Evolutionary conservation across 2,888 invertebrate genomes (phyloP).

Genomic region (Tethea ocularis): DNA sequence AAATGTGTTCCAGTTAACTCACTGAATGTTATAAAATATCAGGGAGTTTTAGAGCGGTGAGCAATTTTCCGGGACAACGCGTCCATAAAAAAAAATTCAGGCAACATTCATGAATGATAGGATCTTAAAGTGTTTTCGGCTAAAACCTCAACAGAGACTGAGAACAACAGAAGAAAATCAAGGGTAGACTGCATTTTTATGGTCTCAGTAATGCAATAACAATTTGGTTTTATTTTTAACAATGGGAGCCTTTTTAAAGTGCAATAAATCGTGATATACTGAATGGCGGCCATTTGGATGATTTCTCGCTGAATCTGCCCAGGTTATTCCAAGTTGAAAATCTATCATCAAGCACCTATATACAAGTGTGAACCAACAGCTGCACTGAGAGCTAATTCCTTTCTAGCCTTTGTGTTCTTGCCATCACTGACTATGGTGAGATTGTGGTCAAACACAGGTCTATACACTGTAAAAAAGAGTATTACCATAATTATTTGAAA

Average conservation of each 20-base stretch:
- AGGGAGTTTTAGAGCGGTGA: constrained; percentile 8
- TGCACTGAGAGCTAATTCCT: no score
- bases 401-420: no score
- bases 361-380: no score
- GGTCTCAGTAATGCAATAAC: not conserved
- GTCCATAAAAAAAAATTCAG: not conserved
- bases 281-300: no score
- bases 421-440: no score
- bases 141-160: no score
- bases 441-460: no score
- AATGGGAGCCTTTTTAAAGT: not conserved
- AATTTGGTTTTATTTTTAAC: not conserved
- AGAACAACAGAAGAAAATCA: not conserved
- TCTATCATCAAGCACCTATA: no score
- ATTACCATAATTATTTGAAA: no score
- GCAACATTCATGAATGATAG: not conserved
- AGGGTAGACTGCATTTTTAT: not conserved
- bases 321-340: not conserved
- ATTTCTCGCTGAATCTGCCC: not conserved
- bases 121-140: not conserved
- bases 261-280: not conserved
- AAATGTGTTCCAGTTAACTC: not conserved
- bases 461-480: no score
- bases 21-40: constrained; percentile 3
- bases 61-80: constrained; percentile 15